Percentiles rank a stretch among this genome's conserved stretches.
These are phyloP conservation scores for Oscheius onirici DNA, from an alignment of 2,888 invertebrate species.

Conservation along the genomic window DNA sequence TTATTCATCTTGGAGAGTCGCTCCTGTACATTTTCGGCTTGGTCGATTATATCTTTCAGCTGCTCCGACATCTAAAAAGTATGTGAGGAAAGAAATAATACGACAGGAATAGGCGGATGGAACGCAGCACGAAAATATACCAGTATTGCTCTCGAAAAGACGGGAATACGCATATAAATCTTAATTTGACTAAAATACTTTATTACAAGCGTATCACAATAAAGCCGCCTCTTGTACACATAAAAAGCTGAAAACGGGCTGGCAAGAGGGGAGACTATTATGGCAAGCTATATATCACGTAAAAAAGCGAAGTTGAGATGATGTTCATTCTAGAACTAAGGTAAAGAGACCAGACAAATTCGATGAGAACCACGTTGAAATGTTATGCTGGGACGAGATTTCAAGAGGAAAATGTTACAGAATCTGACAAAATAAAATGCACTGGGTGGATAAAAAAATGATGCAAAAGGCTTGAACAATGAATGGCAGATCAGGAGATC, in stretches of 20 bases:
- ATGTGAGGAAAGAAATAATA: no score
- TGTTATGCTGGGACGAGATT: background rate
- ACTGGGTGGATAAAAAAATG: slow-evolving; percentile 1
- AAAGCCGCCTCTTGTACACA: background rate
- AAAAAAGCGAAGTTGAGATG: background rate
- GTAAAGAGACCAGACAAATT: slow-evolving; percentile 9
- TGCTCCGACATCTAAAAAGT: slow-evolving; percentile 8
- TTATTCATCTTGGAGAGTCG: background rate
- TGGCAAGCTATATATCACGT: slow-evolving; percentile 8
- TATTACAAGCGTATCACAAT: slow-evolving; percentile 18
- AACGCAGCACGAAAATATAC: no score
- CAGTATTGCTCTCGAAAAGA: background rate
- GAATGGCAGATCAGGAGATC: background rate
- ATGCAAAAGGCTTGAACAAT: background rate
- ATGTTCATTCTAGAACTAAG: background rate
- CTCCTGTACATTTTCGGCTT: background rate
- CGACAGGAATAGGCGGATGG: no score
- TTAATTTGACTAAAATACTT: background rate
- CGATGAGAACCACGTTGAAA: background rate
- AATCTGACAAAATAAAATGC: background rate
- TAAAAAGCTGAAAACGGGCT: background rate
- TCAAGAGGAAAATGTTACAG: background rate
- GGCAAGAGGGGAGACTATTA: slow-evolving; percentile 1
- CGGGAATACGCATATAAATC: background rate
- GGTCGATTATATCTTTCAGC: slow-evolving; percentile 5